Percentiles rank a stretch among this genome's conserved stretches.
Conservation (phyloP, 2,113 vertebrate genomes). For the Callopanchax toddi region DNA sequence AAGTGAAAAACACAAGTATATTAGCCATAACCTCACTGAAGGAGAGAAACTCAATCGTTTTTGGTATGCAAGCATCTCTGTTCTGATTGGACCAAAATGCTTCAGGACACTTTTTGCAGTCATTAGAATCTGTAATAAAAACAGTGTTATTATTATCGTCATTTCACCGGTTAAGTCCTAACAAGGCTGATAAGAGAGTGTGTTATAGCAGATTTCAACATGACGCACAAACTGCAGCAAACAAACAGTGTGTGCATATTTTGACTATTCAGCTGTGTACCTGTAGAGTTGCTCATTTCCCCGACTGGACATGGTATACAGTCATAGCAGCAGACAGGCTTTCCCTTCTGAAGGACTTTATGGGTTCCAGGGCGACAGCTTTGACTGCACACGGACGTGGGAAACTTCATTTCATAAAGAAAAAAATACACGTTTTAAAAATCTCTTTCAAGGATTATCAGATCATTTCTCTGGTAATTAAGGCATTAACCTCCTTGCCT, state of each 20-base stretch:
- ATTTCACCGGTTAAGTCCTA: conserved; percentile 2
- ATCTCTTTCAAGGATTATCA: neutral
- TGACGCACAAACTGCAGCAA: conserved; percentile 48
- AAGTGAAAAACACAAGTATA: conserved; percentile 67
- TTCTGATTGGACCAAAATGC: conserved; percentile 75
- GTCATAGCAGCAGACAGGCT: conserved; percentile 77
- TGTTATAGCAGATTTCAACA: conserved; percentile 48
- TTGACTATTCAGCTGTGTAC: conserved; percentile 48
- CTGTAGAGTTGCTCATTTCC: conserved; percentile 74
- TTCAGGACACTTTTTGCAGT: conserved; percentile 76
- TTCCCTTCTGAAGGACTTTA: conserved; percentile 77
- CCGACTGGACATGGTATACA: conserved; percentile 76
- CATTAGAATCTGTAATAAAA: conserved; percentile 78
- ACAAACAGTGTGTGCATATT: conserved; percentile 38
- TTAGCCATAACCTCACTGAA: conserved; percentile 74
- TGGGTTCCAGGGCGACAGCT: conserved; percentile 70
- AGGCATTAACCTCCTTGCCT: conserved; percentile 47
- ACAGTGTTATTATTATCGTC: conserved; percentile 20
- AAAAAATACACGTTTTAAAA: conserved; percentile 8
- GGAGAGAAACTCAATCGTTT: conserved; percentile 71
- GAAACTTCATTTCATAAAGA: conserved; percentile 63
- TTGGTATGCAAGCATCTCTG: conserved; percentile 69
- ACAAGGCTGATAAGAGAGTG: conserved; percentile 26
- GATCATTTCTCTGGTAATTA: neutral
- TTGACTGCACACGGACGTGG: conserved; percentile 74